Conservation (phyloP, 2,113 vertebrate genomes). For the Apteryx mantelli region DNA sequence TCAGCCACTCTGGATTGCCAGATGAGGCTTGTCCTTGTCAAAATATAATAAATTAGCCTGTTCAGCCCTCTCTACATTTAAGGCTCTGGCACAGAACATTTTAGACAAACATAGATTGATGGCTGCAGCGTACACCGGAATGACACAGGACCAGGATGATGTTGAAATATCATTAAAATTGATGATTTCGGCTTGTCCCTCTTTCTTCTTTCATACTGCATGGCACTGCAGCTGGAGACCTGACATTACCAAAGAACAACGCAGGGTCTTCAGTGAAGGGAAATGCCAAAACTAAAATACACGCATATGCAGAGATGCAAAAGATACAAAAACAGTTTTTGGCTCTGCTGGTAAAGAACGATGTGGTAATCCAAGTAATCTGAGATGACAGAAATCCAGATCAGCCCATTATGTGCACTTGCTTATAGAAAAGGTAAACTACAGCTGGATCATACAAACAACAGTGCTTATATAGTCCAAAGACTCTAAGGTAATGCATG, state of each 20-base stretch:
- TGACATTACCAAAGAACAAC: background rate
- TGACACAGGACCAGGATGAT: conserved; percentile 29
- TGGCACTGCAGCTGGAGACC: conserved; percentile 8
- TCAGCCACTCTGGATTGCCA: conserved; percentile 5
- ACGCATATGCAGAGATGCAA: background rate
- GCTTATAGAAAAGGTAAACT: background rate
- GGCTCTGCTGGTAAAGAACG: background rate
- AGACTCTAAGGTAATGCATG: background rate
- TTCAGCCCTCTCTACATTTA: conserved; percentile 12
- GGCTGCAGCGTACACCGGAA: background rate
- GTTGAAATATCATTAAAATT: conserved; percentile 54
- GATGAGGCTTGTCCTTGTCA: conserved; percentile 48
- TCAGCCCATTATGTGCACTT: background rate
- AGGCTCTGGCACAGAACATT: conserved; percentile 3
- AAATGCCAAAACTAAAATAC: background rate
- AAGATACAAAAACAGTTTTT: background rate
- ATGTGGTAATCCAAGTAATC: background rate
- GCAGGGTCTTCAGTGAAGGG: background rate
- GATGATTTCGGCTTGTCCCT: conserved; percentile 14
- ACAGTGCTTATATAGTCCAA: background rate
- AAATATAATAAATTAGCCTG: conserved; percentile 31
- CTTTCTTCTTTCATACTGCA: conserved; percentile 24
- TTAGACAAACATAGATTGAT: conserved; percentile 40
- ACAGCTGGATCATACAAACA: background rate
- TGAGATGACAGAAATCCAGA: background rate